Percentiles rank a stretch among this genome's conserved stretches.
Evolutionary conservation across 2,888 invertebrate species (phyloP).

Genomic region (Meiosimyza platycephala): DNA sequence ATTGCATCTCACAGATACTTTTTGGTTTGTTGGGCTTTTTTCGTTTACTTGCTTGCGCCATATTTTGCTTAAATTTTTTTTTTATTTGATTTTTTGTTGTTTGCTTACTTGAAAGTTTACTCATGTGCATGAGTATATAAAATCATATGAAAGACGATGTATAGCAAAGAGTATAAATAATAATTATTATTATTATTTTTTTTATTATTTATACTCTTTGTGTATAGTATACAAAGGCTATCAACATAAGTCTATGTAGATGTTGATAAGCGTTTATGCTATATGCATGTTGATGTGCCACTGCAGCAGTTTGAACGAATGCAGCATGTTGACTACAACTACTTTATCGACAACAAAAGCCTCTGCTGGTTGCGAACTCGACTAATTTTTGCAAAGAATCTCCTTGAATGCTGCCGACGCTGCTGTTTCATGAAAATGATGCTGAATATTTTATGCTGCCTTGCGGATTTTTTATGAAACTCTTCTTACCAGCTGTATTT

Average conservation of each 20-base stretch:
- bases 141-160: too few species aligned
- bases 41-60: conserved; percentile 57
- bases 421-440: not conserved
- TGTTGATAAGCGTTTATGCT: not conserved
- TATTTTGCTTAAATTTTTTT: conserved; percentile 48
- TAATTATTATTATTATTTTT: too few species aligned
- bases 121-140: not conserved
- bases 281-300: not conserved
- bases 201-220: too few species aligned
- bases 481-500: too few species aligned
- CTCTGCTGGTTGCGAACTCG: conserved; percentile 3
- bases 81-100: not conserved
- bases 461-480: not conserved
- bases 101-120: not conserved
- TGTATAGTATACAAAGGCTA: too few species aligned
- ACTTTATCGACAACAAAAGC: not conserved
- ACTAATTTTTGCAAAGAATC: conserved; percentile 46
- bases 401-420: not conserved
- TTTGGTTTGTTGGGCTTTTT: too few species aligned
- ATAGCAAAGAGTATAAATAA: too few species aligned
- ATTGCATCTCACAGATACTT: conserved; percentile 60
- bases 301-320: not conserved
- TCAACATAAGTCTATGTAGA: not conserved
- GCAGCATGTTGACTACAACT: not conserved
- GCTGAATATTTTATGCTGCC: not conserved